Conservation (phyloP, 1,140 invertebrate species). For the Drosophila mauritiana region DNA sequence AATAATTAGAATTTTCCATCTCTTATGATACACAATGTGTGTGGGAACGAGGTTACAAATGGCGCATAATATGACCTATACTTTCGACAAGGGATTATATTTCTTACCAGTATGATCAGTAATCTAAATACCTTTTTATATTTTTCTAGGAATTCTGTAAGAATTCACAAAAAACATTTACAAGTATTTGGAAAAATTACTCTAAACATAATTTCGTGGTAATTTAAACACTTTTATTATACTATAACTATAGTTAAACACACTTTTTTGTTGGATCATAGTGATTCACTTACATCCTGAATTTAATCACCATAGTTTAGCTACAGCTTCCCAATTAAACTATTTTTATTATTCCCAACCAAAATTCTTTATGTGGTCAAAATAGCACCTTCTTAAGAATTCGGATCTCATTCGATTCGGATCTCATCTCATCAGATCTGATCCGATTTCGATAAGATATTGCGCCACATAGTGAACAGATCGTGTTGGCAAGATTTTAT, state of each 20-base stretch:
- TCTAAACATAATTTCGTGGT: too few relatives aligned
- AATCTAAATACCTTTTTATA: not conserved
- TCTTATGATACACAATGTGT: not conserved
- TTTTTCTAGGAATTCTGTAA: too few relatives aligned
- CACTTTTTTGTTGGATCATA: too few relatives aligned
- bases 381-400: not conserved
- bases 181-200: not conserved
- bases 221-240: too few relatives aligned
- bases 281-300: too few relatives aligned
- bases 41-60: constrained; percentile 29
- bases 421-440: constrained; percentile 8
- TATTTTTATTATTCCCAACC: too few relatives aligned
- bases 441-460: constrained; percentile 25
- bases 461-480: constrained; percentile 40
- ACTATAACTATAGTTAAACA: too few relatives aligned
- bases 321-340: too few relatives aligned
- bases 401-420: constrained; percentile 6
- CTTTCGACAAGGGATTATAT: not conserved
- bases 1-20: constrained; percentile 32
- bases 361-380: not conserved
- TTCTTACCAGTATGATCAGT: not conserved
- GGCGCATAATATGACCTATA: not conserved
- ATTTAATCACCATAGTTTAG: too few relatives aligned
- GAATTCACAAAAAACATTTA: not conserved
- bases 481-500: constrained; percentile 48